Evolutionary conservation across 2,797 vertebrate genomes (phyloP).

Genomic region (Periparus ater): DNA sequence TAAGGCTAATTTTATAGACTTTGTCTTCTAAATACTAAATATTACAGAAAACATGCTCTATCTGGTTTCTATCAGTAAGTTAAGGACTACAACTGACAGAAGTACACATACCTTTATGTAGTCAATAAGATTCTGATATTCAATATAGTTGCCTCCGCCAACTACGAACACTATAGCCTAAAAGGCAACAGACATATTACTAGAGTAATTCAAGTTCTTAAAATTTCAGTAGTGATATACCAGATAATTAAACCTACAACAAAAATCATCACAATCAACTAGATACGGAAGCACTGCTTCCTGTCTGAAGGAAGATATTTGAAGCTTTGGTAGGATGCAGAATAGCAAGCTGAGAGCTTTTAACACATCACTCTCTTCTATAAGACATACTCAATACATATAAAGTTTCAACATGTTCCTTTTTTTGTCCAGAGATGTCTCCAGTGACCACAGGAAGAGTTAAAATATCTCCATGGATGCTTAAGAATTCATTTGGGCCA

Average conservation of each 20-base stretch:
- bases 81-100: background rate
- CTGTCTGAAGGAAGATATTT: background rate
- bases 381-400: background rate
- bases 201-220: background rate
- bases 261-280: background rate
- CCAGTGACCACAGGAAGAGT: background rate
- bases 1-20: background rate
- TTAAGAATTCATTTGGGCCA: background rate
- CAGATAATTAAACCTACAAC: background rate
- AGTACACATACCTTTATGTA: constrained; percentile 86
- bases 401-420: background rate
- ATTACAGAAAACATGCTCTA: background rate
- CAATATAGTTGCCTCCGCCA: constrained; percentile 97
- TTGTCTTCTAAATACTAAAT: background rate
- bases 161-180: constrained; percentile 97
- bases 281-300: background rate
- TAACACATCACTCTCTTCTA: background rate
- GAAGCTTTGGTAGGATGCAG: background rate
- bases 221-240: background rate
- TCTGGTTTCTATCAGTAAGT: background rate
- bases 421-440: background rate
- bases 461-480: background rate
- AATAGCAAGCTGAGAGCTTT: background rate
- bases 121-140: constrained; percentile 97
- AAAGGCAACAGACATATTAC: constrained; percentile 41